A percentile compares a stretch with the other conserved stretches of the same genome.
These are phyloP conservation scores for Dendrophyllia cribrosa DNA, from an alignment of 64 coral and sea anemone species.

Conservation along the genomic window DNA sequence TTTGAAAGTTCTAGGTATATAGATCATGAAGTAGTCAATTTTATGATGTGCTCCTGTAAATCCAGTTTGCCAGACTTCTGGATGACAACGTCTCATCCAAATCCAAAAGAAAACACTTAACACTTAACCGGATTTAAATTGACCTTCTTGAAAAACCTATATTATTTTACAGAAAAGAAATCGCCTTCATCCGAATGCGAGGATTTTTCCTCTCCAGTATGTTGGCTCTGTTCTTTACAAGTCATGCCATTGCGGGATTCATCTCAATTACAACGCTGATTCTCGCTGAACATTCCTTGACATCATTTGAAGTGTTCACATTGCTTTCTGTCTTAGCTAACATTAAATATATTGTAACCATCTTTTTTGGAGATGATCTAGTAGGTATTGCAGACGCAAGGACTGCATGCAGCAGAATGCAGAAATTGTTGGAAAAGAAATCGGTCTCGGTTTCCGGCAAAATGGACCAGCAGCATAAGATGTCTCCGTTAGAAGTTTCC, in stretches of 20 bases:
- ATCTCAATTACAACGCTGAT: slow-evolving; percentile 53
- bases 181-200: slow-evolving; percentile 28
- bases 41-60: too few relatives aligned
- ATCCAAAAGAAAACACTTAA: too few relatives aligned
- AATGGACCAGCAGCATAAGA: not conserved
- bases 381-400: not conserved
- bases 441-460: not conserved
- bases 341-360: not conserved
- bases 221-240: slow-evolving; percentile 1
- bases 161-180: slow-evolving; percentile 28
- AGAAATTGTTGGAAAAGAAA: not conserved
- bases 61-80: too few relatives aligned
- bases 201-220: slow-evolving; percentile 27
- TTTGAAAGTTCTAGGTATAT: too few relatives aligned
- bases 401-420: not conserved
- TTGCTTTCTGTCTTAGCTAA: slow-evolving; percentile 9
- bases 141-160: too few relatives aligned
- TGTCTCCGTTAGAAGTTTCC: not conserved
- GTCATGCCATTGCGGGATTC: not conserved
- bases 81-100: too few relatives aligned
- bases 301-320: slow-evolving; percentile 64
- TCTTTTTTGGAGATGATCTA: not conserved
- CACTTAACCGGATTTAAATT: too few relatives aligned
- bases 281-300: slow-evolving; percentile 39
- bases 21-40: too few relatives aligned